Base-by-base conservation (phyloP, 2,888 invertebrate species). In the Acronicta aceris region DNA sequence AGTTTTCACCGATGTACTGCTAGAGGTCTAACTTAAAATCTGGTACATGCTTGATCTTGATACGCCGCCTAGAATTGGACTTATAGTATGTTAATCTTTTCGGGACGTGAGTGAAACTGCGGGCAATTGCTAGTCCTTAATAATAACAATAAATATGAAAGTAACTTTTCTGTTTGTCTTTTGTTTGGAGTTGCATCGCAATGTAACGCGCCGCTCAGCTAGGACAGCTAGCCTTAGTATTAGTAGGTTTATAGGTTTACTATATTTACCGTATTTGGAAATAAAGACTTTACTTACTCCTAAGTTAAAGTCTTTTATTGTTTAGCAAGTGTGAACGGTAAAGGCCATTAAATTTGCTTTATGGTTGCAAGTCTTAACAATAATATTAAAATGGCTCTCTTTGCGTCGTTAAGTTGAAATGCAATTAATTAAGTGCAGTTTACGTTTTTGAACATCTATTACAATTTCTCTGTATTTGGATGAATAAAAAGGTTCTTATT, bases 201-300 rank as follows among this genome's bases (percentile, higher is more conserved):
- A 10, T 30, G 0, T 8, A 2, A 30, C 30, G 1, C 30, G 30
- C 30, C 10, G 30, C 2, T 30, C 30, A 30, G 30, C 30, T 30
- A 30, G 9, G 30, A 10, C 30, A 36, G 13, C n/a, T n/a, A 13
- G 13, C 36, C 38, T 38, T 33, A 30, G 38, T n/a, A 2, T n/a
- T n/a, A 6, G 6, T 38, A 38, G 6, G 40, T 49, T 59, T 74
- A 21, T 57, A 50, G 50, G 43, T 70, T 71, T 65, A 65, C 58
- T 58, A 33, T 40, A 25, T n/a, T 15, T 13, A 8, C 1, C 2
- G 1, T 46, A 25, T 13, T 15, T 2, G 12, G 40, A 46, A 71
- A 42, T 56, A 45, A 7, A 33, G 12, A 49, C 52, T 30, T 65
- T 30, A 42, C 9, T 15, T 7, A 30, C 30, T 17, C 1, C 0